Evolutionary conservation across 2,797 vertebrate species (phyloP).

Genomic region (Tinamus major): DNA sequence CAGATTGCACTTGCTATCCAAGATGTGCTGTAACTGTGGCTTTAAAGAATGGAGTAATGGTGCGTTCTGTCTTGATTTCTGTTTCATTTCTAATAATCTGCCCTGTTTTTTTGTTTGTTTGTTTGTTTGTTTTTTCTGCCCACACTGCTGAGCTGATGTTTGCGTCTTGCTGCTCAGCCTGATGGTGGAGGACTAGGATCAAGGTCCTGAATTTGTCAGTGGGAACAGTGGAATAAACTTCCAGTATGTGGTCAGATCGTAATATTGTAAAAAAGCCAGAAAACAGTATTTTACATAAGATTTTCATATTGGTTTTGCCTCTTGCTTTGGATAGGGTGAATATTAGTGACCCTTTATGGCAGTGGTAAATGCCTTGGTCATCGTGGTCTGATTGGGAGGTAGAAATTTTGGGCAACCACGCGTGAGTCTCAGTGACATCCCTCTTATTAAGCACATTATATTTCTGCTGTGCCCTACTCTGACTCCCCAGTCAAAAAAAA

Average conservation of each 20-base stretch:
- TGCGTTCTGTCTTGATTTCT: background rate
- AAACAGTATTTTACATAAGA: background rate
- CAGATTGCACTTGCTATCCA: background rate
- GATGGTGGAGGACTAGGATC: background rate
- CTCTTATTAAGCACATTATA: background rate
- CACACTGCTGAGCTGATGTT: background rate
- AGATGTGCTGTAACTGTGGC: rapidly evolving
- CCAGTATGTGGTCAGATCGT: too few species aligned
- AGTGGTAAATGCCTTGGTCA: background rate
- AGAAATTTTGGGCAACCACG: background rate
- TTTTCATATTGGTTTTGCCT: background rate
- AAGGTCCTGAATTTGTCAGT: background rate
- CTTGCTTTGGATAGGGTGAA: background rate
- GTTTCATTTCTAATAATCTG: background rate
- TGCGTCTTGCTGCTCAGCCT: background rate
- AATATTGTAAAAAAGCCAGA: background rate
- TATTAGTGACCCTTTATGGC: too few species aligned
- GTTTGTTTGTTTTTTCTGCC: background rate
- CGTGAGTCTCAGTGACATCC: rapidly evolving
- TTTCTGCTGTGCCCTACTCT: background rate
- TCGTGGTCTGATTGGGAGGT: background rate
- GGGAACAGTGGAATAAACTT: background rate
- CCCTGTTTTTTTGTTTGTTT: background rate
- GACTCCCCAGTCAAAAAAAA: background rate
- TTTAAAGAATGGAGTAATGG: background rate